phyloP scores from a whole-genome alignment of 2,888 invertebrate species.

The Limnephilus auricula region DNA sequence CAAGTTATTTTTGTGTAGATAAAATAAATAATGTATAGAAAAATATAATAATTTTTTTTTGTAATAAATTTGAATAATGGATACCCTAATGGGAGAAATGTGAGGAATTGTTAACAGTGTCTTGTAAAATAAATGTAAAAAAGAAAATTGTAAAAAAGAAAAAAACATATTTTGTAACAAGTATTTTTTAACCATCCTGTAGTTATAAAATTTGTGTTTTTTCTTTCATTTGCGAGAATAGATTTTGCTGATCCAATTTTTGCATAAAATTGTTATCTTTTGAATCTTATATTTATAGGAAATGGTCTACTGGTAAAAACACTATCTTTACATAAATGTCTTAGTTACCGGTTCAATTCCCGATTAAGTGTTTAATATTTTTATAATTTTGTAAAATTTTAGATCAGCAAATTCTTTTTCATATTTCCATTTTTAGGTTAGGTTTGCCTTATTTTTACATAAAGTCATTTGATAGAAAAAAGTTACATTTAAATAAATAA shows the following conservation, averaged over 20 bases:
- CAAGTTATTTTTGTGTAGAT: not conserved
- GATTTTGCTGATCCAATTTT: not conserved
- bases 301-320: too few relatives aligned
- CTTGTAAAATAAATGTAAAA: slow-evolving; percentile 40
- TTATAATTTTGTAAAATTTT: not conserved
- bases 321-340: not conserved
- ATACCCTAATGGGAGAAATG: slow-evolving; percentile 19
- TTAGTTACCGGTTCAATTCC: not conserved
- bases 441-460: not conserved
- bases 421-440: slow-evolving; percentile 12
- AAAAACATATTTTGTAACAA: slow-evolving; percentile 33
- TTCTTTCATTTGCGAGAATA: slow-evolving; percentile 32
- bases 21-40: slow-evolving; percentile 3
- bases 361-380: not conserved
- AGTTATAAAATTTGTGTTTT: slow-evolving; percentile 12
- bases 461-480: slow-evolving; percentile 2
- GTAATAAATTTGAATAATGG: slow-evolving; percentile 1
- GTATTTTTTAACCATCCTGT: slow-evolving; percentile 46
- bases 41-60: not conserved
- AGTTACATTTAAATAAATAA: not conserved
- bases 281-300: not conserved
- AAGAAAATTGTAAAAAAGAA: slow-evolving; percentile 15
- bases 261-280: not conserved
- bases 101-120: slow-evolving; percentile 42
- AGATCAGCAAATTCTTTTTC: slow-evolving; percentile 14